Evolutionary conservation across 2,113 vertebrate genomes (phyloP).

Genomic region (Apodemus speciosus): DNA sequence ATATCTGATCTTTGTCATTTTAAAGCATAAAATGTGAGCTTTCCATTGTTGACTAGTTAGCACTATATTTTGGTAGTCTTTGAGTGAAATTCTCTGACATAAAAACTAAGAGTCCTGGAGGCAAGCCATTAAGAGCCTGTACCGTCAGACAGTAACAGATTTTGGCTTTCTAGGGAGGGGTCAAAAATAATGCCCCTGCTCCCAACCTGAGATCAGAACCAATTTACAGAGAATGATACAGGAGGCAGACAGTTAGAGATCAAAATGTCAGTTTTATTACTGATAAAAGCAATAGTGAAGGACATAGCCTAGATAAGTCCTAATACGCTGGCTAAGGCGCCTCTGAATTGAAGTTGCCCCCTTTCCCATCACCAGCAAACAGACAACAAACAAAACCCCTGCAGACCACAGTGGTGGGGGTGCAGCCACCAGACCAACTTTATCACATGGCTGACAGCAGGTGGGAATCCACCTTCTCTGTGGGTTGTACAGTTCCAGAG

Average conservation of each 20-base stretch:
- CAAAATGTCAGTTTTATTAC: conserved; percentile 82
- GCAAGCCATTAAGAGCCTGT: conserved; percentile 76
- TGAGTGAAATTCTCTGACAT: conserved; percentile 58
- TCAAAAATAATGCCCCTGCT: conserved; percentile 75
- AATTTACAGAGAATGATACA: conserved; percentile 78
- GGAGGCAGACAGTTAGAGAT: conserved; percentile 77
- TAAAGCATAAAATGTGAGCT: neutral
- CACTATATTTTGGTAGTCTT: conserved; percentile 41
- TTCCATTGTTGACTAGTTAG: conserved; percentile 63
- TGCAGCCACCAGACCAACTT: neutral
- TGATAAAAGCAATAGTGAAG: conserved; percentile 80
- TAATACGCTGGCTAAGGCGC: conserved; percentile 72
- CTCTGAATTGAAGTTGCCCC: conserved; percentile 73
- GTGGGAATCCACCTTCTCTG: conserved; percentile 52
- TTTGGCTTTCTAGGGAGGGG: conserved; percentile 70
- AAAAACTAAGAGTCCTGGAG: conserved; percentile 69
- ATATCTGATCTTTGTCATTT: conserved; percentile 49
- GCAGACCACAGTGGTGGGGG: neutral
- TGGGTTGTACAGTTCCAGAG: conserved; percentile 9
- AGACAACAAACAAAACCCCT: conserved; percentile 73
- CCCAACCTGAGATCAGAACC: conserved; percentile 76
- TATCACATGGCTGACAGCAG: conserved; percentile 56
- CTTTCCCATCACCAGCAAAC: conserved; percentile 61
- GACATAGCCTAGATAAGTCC: conserved; percentile 74
- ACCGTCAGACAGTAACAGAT: conserved; percentile 68